Evolutionary conservation across 2,888 invertebrate genomes (phyloP).

Genomic region (Ornithoptera alexandrae): DNA sequence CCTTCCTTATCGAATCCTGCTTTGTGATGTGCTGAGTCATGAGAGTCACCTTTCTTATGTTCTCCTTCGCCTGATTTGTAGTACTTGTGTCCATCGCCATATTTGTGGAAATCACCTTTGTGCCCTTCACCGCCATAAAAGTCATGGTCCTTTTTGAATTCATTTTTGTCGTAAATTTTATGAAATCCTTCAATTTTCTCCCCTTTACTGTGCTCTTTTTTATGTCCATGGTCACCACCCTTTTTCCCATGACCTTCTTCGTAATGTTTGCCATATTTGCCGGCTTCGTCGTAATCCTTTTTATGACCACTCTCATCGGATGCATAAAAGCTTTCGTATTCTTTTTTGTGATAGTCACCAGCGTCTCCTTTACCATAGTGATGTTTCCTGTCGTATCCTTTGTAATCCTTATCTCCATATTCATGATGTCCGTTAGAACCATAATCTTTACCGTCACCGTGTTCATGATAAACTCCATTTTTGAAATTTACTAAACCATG

Average conservation of each 20-base stretch:
- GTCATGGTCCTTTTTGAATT: slow-evolving; percentile 85
- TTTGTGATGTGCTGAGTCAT: slow-evolving; percentile 74
- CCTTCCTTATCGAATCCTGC: slow-evolving; percentile 73
- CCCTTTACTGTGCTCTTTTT: slow-evolving; percentile 79
- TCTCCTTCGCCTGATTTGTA: slow-evolving; percentile 75
- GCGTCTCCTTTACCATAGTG: slow-evolving; percentile 77
- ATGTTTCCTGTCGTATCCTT: slow-evolving; percentile 73
- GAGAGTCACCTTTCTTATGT: slow-evolving; percentile 74
- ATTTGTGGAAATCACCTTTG: slow-evolving; percentile 80
- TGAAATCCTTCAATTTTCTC: slow-evolving; percentile 83
- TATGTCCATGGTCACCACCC: slow-evolving; percentile 75
- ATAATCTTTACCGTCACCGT: slow-evolving; percentile 67
- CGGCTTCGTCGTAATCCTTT: slow-evolving; percentile 72
- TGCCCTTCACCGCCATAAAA: slow-evolving; percentile 84
- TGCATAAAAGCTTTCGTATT: slow-evolving; percentile 74
- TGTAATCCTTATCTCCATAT: slow-evolving; percentile 74
- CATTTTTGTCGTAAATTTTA: slow-evolving; percentile 84
- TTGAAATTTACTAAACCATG: slow-evolving; percentile 54
- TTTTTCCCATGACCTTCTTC: slow-evolving; percentile 73
- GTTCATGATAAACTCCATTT: slow-evolving; percentile 51
- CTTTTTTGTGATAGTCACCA: slow-evolving; percentile 77
- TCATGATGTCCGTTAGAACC: slow-evolving; percentile 62
- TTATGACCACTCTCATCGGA: slow-evolving; percentile 75
- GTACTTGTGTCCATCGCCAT: slow-evolving; percentile 74
- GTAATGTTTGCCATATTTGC: slow-evolving; percentile 74